Conservation (phyloP, 2,888 invertebrate species). For the Pimpla rufipes region DNA sequence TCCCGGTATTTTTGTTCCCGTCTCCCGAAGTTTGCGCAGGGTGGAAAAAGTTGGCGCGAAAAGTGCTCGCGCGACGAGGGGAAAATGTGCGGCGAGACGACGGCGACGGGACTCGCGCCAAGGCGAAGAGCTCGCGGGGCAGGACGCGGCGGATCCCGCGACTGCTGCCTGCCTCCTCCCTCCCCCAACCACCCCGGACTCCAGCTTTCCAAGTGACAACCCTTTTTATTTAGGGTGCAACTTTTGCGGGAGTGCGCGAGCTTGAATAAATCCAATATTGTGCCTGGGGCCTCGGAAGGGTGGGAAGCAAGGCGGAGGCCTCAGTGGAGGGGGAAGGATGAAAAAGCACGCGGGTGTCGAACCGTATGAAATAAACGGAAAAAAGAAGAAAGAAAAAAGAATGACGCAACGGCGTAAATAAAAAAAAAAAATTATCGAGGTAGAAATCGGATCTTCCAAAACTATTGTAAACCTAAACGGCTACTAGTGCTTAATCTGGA, state of each 20-base stretch:
- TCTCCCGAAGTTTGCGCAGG: constrained; percentile 79
- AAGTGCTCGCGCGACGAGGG: constrained; percentile 69
- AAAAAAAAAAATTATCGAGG: neutral
- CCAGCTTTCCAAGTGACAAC: constrained; percentile 79
- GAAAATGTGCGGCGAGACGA: constrained; percentile 59
- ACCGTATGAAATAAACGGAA: constrained; percentile 43
- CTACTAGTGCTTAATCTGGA: neutral
- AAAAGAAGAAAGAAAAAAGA: neutral
- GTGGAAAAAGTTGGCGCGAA: constrained; percentile 75
- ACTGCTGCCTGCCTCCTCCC: constrained; percentile 25
- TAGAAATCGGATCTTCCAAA: neutral
- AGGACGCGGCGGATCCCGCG: constrained; percentile 55
- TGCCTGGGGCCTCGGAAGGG: constrained; percentile 68
- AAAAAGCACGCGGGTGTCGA: constrained; percentile 64
- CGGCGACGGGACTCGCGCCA: constrained; percentile 38
- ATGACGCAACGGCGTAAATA: neutral
- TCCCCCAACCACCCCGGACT: constrained; percentile 15
- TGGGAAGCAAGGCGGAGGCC: neutral
- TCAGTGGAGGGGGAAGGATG: constrained; percentile 32
- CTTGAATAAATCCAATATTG: constrained; percentile 84
- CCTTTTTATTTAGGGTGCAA: constrained; percentile 85
- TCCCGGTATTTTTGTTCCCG: constrained; percentile 81
- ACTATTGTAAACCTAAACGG: neutral
- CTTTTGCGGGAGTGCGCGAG: constrained; percentile 75
- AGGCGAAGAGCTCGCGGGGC: constrained; percentile 54